phyloP scores from a whole-genome alignment of 2,888 invertebrate species.

The Tribolium freemani region DNA sequence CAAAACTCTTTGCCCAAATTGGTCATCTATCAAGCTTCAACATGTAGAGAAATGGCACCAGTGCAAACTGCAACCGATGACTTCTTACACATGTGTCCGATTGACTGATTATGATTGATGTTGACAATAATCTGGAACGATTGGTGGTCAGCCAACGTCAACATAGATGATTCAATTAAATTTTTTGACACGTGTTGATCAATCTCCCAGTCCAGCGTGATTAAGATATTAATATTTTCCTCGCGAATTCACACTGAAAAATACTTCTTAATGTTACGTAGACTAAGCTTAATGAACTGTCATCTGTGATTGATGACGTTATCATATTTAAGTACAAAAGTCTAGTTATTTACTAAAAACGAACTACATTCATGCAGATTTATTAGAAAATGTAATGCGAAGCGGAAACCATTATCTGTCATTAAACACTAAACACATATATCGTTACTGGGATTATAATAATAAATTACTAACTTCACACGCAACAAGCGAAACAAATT shows the following conservation, averaged over 20 bases:
- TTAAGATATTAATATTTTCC: too few species aligned
- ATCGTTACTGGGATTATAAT: constrained; percentile 22
- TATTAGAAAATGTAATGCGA: constrained; percentile 43
- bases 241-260: too few species aligned
- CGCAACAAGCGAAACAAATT: constrained; percentile 27
- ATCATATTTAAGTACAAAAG: neutral
- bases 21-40: neutral
- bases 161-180: constrained; percentile 47
- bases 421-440: constrained; percentile 34
- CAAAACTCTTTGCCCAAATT: neutral
- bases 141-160: constrained; percentile 46
- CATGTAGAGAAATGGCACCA: too few species aligned
- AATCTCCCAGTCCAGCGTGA: too few species aligned
- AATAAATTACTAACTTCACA: constrained; percentile 28
- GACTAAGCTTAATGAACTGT: constrained; percentile 25
- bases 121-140: constrained; percentile 46
- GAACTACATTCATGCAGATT: constrained; percentile 26
- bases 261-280: neutral
- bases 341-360: constrained; percentile 8
- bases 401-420: constrained; percentile 43
- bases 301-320: constrained; percentile 36
- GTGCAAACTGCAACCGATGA: neutral
- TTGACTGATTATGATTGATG: constrained; percentile 55
- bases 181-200: constrained; percentile 33
- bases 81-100: constrained; percentile 16